Percentiles rank a stretch among this genome's conserved stretches.
These are phyloP conservation scores for Coranthus polyacanthus DNA, from an alignment of 2,797 vertebrate genomes.

Conservation along the genomic window DNA sequence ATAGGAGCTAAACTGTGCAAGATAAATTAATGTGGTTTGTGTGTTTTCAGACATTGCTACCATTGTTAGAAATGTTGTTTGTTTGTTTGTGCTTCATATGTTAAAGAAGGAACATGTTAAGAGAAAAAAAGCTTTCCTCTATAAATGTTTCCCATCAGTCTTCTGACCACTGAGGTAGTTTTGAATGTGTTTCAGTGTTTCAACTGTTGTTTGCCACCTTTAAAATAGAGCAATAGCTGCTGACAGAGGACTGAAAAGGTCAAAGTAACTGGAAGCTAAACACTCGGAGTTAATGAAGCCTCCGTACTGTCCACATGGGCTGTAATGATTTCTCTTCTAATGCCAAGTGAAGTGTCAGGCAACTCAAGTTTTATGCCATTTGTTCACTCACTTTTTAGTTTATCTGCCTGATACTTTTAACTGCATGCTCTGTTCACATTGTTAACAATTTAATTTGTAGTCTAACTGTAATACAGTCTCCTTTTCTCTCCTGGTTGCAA, in stretches of 20 bases:
- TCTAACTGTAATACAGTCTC: slow-evolving; percentile 5
- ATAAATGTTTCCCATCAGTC: background rate
- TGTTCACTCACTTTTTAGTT: background rate
- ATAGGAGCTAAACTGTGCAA: too few relatives aligned
- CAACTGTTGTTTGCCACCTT: slow-evolving; percentile 3
- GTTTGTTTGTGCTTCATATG: too few relatives aligned
- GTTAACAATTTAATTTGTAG: slow-evolving; percentile 19
- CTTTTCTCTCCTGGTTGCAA: slow-evolving; percentile 1
- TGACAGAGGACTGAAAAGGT: slow-evolving; percentile 36
- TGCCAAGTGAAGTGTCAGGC: slow-evolving; percentile 26
- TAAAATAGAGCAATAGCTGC: slow-evolving; percentile 1
- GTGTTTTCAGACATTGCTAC: too few relatives aligned
- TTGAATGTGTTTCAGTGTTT: too few relatives aligned
- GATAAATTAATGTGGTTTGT: too few relatives aligned
- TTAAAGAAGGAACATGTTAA: too few relatives aligned
- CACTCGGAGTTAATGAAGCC: slow-evolving; percentile 14
- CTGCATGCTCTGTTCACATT: slow-evolving; percentile 14
- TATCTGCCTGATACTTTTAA: slow-evolving; percentile 22
- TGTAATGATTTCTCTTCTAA: slow-evolving; percentile 23
- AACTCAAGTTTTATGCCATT: slow-evolving; percentile 20
- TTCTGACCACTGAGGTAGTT: background rate
- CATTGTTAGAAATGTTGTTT: too few relatives aligned
- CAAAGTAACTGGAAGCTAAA: slow-evolving; percentile 35
- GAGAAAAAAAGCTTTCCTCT: too few relatives aligned
- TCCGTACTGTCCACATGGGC: slow-evolving; percentile 30